phyloP scores from a whole-genome alignment of 2,888 invertebrate species.

The Andrena camellia region DNA sequence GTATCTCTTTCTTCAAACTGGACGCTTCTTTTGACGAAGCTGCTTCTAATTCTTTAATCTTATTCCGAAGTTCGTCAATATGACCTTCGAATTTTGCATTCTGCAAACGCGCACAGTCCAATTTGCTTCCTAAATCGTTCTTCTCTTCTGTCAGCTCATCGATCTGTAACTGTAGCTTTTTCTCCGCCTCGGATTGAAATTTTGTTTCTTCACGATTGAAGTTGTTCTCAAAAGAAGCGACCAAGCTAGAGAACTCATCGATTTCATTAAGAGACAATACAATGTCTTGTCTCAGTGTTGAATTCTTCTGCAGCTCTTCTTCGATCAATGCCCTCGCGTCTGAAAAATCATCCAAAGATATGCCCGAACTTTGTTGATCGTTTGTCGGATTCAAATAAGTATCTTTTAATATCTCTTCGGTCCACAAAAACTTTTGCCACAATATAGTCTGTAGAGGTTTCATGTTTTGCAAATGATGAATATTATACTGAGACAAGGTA shows the following conservation, averaged over 20 bases:
- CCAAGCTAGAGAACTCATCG: slow-evolving; percentile 63
- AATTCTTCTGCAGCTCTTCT: slow-evolving; percentile 59
- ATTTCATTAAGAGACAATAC: slow-evolving; percentile 61
- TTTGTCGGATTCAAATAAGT: slow-evolving; percentile 30
- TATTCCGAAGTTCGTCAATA: slow-evolving; percentile 75
- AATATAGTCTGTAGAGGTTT: slow-evolving; percentile 62
- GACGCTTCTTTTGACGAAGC: slow-evolving; percentile 47
- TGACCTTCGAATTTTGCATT: slow-evolving; percentile 79
- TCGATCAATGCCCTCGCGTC: slow-evolving; percentile 51
- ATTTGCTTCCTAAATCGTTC: slow-evolving; percentile 75
- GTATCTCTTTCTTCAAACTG: slow-evolving; percentile 52
- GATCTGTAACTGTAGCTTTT: slow-evolving; percentile 71
- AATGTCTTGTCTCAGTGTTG: slow-evolving; percentile 54
- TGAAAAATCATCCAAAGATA: slow-evolving; percentile 28
- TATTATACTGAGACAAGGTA: slow-evolving; percentile 60
- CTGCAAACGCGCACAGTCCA: slow-evolving; percentile 72
- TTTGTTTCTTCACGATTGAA: slow-evolving; percentile 67
- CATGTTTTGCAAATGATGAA: slow-evolving; percentile 55
- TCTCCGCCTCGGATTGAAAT: slow-evolving; percentile 66
- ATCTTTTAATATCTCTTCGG: slow-evolving; percentile 63
- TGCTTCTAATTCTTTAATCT: slow-evolving; percentile 65
- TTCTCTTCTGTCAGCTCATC: slow-evolving; percentile 73
- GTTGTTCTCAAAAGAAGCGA: slow-evolving; percentile 63
- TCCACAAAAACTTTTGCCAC: slow-evolving; percentile 66
- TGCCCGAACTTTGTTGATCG: slow-evolving; percentile 18